Conservation (phyloP, 2,888 invertebrate genomes). For the Nephrotoma flavescens region DNA sequence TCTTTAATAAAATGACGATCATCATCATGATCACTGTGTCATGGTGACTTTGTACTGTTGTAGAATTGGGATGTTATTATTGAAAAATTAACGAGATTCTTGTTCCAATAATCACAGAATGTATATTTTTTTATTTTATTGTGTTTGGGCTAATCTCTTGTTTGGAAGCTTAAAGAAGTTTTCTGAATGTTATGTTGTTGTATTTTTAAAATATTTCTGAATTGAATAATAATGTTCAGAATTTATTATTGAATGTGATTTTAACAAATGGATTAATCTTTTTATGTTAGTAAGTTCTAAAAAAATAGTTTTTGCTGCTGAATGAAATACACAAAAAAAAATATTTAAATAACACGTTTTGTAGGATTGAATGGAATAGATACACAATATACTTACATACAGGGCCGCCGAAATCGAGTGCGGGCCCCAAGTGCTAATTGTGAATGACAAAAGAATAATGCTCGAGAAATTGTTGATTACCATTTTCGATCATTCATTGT, state of each 20-base stretch:
- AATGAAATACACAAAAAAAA: background rate
- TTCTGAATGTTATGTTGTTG: background rate
- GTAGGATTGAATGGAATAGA: background rate
- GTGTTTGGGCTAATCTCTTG: background rate
- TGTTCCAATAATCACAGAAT: background rate
- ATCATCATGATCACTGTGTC: background rate
- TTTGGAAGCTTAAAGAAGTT: slow-evolving; percentile 1
- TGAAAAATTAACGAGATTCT: slow-evolving; percentile 3
- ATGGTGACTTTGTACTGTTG: background rate
- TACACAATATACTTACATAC: background rate
- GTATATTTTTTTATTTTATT: background rate
- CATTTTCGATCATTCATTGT: no score
- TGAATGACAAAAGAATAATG: no score
- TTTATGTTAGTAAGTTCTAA: background rate
- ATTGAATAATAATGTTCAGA: background rate
- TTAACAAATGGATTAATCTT: background rate
- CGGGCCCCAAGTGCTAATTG: no score
- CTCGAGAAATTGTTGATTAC: no score
- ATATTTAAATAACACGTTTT: background rate
- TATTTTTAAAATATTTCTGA: background rate
- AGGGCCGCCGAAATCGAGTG: background rate
- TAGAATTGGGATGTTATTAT: background rate
- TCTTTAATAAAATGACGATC: background rate
- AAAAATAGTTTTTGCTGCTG: background rate
- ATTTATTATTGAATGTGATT: background rate